These are phyloP conservation scores for Heliconius ethilla DNA, from an alignment of 2,888 invertebrate genomes.

Conservation along the genomic window DNA sequence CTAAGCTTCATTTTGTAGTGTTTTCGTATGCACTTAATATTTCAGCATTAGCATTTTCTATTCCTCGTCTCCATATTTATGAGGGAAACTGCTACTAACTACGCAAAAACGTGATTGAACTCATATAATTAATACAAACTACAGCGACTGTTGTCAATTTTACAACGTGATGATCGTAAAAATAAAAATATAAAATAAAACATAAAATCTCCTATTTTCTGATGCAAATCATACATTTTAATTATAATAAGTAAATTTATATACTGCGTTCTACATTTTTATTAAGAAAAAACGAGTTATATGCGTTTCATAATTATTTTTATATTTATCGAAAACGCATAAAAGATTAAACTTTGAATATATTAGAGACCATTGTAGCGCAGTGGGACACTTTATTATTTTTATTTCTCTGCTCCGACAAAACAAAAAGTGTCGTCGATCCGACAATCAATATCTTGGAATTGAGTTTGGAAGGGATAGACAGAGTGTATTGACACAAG, in stretches of 20 bases:
- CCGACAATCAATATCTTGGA: no score
- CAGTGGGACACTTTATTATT: neutral
- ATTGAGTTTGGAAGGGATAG: no score
- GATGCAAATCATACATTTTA: neutral
- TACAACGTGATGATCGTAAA: constrained; percentile 12
- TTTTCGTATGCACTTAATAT: neutral
- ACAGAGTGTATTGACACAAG: no score
- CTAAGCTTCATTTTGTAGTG: neutral
- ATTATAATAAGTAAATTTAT: neutral
- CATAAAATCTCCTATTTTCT: neutral
- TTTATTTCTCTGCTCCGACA: no score
- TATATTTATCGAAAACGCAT: constrained; percentile 1
- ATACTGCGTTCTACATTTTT: neutral
- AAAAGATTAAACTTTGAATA: neutral
- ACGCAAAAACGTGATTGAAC: constrained; percentile 1
- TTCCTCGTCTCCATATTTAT: neutral
- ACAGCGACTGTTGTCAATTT: neutral
- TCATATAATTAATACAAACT: constrained; percentile 2
- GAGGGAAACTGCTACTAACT: neutral
- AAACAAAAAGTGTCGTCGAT: no score
- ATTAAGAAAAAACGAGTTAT: neutral
- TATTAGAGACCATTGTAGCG: neutral
- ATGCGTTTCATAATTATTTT: neutral
- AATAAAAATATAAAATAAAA: neutral
- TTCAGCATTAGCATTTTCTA: neutral